Evolutionary conservation across 2,888 invertebrate species (phyloP).

Genomic region (Phengaris arion): DNA sequence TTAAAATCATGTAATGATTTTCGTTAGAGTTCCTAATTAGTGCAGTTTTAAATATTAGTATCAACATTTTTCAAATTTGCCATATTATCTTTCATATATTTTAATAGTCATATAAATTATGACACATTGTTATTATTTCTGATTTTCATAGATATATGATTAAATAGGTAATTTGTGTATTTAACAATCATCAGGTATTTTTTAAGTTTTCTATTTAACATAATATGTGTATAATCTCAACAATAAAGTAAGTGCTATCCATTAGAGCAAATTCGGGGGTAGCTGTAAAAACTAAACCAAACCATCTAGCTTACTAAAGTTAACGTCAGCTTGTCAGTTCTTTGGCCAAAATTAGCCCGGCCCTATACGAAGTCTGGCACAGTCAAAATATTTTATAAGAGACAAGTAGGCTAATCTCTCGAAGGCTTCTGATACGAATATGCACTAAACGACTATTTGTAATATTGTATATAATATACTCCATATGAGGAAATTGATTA

Average conservation of each 20-base stretch:
- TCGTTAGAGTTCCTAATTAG: neutral
- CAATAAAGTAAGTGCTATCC: neutral
- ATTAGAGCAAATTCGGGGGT: neutral
- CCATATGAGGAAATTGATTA: neutral
- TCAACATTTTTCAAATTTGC: neutral
- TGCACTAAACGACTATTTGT: conserved; percentile 12
- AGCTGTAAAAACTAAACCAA: neutral
- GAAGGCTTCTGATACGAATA: conserved; percentile 10
- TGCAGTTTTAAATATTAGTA: neutral
- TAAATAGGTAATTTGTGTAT: neutral
- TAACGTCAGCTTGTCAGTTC: conserved; percentile 1
- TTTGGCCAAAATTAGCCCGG: neutral
- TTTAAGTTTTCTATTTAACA: neutral
- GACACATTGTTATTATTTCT: neutral
- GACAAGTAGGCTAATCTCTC: neutral
- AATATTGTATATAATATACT: conserved; percentile 19
- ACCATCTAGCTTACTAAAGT: neutral
- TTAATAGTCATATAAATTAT: neutral
- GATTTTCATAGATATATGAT: neutral
- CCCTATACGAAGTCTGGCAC: neutral
- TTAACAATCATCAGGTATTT: neutral
- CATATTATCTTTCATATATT: too few species aligned
- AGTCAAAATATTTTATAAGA: conserved; percentile 7
- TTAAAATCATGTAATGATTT: neutral
- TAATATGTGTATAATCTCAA: neutral